Evolutionary conservation across 2,888 invertebrate genomes (phyloP).

Genomic region (Timandra comae): DNA sequence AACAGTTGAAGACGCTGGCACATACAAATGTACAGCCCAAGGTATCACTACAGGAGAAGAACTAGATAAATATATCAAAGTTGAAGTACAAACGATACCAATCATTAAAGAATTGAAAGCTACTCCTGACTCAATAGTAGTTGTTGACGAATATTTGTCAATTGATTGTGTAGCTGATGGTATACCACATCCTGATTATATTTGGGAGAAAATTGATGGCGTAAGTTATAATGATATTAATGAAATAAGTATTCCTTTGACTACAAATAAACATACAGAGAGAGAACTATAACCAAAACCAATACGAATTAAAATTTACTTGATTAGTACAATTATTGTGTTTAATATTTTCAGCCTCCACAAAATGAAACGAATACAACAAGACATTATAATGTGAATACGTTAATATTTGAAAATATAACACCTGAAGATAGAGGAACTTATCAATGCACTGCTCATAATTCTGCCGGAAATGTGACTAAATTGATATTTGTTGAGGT

Average conservation of each 20-base stretch:
- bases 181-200: conserved; percentile 42
- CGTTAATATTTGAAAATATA: conserved; percentile 38
- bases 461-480: conserved; percentile 37
- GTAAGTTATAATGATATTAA: conserved; percentile 3
- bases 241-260: no score
- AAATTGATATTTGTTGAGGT: conserved; percentile 42
- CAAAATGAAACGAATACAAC: conserved; percentile 20
- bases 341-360: not conserved
- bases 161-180: conserved; percentile 52
- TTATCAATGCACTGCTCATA: conserved; percentile 51
- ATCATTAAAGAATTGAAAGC: conserved; percentile 36
- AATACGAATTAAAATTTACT: no score
- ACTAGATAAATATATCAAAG: conserved; percentile 28
- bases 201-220: conserved; percentile 39
- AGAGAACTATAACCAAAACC: no score
- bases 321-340: no score
- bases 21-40: conserved; percentile 32
- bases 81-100: conserved; percentile 38
- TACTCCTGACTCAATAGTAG: conserved; percentile 30
- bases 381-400: conserved; percentile 38
- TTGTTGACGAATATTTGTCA: conserved; percentile 32
- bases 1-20: conserved; percentile 27
- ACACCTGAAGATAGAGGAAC: conserved; percentile 41
- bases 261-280: no score
- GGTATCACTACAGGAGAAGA: conserved; percentile 29